Evolutionary conservation across 1,140 invertebrate genomes (phyloP), one percentile per base, ranked within the genome.

Genomic region (Steinernema khuongi): DNA sequence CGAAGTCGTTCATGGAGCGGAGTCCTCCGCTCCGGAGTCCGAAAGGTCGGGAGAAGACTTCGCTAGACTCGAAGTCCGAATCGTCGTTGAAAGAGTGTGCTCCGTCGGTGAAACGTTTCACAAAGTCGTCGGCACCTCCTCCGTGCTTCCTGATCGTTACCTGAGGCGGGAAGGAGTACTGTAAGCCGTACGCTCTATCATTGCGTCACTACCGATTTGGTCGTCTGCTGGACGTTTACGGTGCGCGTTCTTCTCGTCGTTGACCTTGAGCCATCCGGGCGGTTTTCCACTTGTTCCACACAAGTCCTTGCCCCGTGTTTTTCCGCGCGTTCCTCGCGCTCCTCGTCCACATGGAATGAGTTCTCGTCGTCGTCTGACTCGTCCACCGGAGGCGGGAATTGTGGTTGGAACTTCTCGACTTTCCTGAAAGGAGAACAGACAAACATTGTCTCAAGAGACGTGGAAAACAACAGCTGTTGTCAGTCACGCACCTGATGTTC

Each of bases 221-320:
- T 74, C 14, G 70, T 74, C 71, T 74, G 78, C 31, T 66, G 67
- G 2, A 74, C 71, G 67, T 77, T 80, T 7, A 79, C 78, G 1
- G 78, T 79, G 32, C 76, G 73, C 17, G 79, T 79, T 33, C 79
- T 79, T 31, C 67, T 79, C 43, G 74, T 80, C n/a, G 74, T 70
- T 30, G 76, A 73, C 33, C 76, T 73, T 28, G 66, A 50, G 28
- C 78, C 78, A 66, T 79, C 78, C 22, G 74, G 68, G 31, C 71
- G 19, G 22, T 74, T 74, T 31, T 81, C 71, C n/a, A 79, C 73
- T 68, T 79, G 74, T 33, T 79, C 79, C 31, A 80, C 79, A 32
- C 77, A 79, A 2, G 74, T 67, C 74, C 75, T 79, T 67, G 74
- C 68, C 1, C 75, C 78, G 41, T 79, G 78, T 26, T 79, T 79